Percentiles rank a stretch among this genome's conserved stretches.
Evolutionary conservation across 2,113 vertebrate species (phyloP).

Genomic region (Acrocephalus arundinaceus): DNA sequence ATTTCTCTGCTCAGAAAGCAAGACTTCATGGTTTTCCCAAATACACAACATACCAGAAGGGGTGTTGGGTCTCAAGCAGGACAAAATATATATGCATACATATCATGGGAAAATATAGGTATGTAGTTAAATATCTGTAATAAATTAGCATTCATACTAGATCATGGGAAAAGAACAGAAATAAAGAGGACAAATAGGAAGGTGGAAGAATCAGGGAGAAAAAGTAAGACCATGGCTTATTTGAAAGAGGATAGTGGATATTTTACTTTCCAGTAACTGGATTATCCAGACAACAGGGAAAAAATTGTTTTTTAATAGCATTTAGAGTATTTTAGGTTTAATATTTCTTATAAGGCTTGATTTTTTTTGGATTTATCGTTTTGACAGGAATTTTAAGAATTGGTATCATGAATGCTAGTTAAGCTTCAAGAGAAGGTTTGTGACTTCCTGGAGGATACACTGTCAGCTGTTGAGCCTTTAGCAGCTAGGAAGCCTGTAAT

Average conservation of each 20-base stretch:
- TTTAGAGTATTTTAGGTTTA: not conserved
- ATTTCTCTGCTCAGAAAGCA: not conserved
- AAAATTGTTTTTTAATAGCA: not conserved
- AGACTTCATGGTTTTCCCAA: not conserved
- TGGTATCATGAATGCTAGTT: not conserved
- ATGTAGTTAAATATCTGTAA: not conserved
- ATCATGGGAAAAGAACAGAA: not conserved
- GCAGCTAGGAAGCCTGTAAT: constrained; percentile 45
- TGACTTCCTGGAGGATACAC: constrained; percentile 16
- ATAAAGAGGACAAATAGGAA: not conserved
- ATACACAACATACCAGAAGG: not conserved
- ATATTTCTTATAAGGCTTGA: not conserved
- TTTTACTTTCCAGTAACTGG: not conserved
- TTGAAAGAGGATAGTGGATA: not conserved
- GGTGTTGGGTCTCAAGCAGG: not conserved
- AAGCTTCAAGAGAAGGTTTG: not conserved
- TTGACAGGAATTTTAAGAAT: not conserved
- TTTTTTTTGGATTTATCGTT: not conserved
- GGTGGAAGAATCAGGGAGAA: not conserved
- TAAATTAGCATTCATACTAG: not conserved
- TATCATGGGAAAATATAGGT: not conserved
- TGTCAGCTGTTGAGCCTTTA: constrained; percentile 30
- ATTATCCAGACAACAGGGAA: not conserved
- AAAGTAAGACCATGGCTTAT: not conserved
- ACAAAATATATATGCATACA: not conserved